Base-by-base conservation (phyloP, 1,140 invertebrate genomes). In the Whitmania pigra region DNA sequence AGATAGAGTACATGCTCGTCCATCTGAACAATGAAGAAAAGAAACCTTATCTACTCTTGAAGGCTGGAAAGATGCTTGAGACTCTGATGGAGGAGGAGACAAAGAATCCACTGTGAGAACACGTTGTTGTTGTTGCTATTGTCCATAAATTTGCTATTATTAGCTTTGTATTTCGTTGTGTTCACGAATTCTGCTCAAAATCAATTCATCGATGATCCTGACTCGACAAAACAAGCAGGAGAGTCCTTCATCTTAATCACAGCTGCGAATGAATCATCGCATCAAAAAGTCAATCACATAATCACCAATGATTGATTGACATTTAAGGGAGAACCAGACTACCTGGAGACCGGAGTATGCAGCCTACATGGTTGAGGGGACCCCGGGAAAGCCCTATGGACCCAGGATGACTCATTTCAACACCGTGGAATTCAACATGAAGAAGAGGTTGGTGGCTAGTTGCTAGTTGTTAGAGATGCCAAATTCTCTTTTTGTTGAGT, bases 311-410 rank as follows among this genome's bases (percentile, higher is more conserved):
- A 63, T 63, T 17, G 7, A 63, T 63, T 49, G 15, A 49, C 9
- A 22, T 76, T 76, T 13, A 71, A 80, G 79, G 36, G 75, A 78
- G 60, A 75, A 76, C 53, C 74, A 76, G 2, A 77, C 78, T 17
- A 77, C 78, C 67, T 99, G 96, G 96, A 86, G 93, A 69, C 96
- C 95, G 22, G 96, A 99, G 84, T 99, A 96, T 86, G 95, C 91
- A 36, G 88, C 91, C 67, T 99, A 99, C 78, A 98, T 99, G 95
- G 87, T 99, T 67, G 97, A 99, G 85, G 96, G 96, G n/a, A 99
- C 95, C 2, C 97, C 97, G 22, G 96, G 96, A 15, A 89, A 91
- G 78, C 96, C 96, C 0, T 87, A 86, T 74, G 83, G 83, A 18
- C 77, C 93, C 2, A 83, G 95, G 18, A 84, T 97, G 76, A 92